Percentiles rank a stretch among this genome's conserved stretches.
Conservation (phyloP, 2,888 invertebrate genomes). For the Pristionchus japonicus region DNA sequence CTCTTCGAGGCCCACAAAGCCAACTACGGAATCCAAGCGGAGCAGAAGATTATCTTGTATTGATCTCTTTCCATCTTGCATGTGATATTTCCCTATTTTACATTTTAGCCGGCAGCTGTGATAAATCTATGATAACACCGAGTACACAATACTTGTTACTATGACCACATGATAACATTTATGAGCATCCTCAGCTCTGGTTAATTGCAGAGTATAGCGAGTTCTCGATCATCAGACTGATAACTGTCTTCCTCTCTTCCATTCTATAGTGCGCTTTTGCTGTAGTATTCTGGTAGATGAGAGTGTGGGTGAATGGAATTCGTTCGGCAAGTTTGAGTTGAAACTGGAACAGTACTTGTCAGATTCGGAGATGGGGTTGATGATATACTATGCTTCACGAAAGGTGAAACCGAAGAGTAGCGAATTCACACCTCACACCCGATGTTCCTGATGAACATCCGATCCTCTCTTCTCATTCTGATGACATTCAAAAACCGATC, state of each 20-base stretch:
- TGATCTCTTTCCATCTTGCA: too few relatives aligned
- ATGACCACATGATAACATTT: too few relatives aligned
- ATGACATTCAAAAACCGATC: neutral
- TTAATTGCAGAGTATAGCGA: neutral
- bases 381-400: too few relatives aligned
- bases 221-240: neutral
- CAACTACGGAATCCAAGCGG: neutral
- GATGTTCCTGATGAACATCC: neutral
- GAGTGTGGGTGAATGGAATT: neutral
- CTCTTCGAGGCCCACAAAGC: conserved; percentile 33
- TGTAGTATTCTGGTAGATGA: neutral
- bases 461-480: neutral
- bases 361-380: too few relatives aligned
- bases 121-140: too few relatives aligned
- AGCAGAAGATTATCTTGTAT: neutral
- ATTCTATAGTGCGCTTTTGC: neutral
- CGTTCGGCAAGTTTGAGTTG: neutral
- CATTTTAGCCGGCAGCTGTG: too few relatives aligned
- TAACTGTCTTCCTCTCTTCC: neutral
- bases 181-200: too few relatives aligned
- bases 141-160: too few relatives aligned
- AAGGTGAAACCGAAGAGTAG: neutral
- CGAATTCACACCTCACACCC: neutral
- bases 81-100: too few relatives aligned
- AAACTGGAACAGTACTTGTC: neutral